Evolutionary conservation across 1,140 invertebrate species (phyloP).

Genomic region (Condylostylus longicornis): DNA sequence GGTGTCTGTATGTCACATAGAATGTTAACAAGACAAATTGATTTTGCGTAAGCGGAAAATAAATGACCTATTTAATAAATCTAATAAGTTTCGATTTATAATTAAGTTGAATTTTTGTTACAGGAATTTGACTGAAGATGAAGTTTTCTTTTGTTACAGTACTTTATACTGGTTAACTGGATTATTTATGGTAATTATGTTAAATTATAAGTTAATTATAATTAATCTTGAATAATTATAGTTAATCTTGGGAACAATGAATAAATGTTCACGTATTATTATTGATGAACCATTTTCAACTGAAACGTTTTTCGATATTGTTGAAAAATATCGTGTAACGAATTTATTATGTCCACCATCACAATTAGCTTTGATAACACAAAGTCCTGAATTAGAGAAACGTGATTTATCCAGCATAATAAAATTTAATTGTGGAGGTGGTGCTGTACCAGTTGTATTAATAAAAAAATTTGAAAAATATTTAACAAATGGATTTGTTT

Average conservation of each 20-base stretch:
- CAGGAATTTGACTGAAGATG: too few relatives aligned
- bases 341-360: too few relatives aligned
- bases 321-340: conserved; percentile 29
- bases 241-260: conserved; percentile 23
- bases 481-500: conserved; percentile 2
- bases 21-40: conserved; percentile 22
- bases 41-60: conserved; percentile 23
- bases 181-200: too few relatives aligned
- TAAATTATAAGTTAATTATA: too few relatives aligned
- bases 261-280: conserved; percentile 23
- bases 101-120: conserved; percentile 20
- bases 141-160: neutral
- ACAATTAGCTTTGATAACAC: too few relatives aligned
- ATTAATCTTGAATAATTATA: too few relatives aligned
- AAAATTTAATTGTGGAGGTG: conserved; percentile 1
- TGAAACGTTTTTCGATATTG: conserved; percentile 22
- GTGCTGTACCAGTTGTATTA: neutral
- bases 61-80: conserved; percentile 33
- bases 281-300: conserved; percentile 22
- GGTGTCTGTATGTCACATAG: conserved; percentile 56
- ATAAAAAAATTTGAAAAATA: neutral
- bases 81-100: too few relatives aligned
- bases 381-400: too few relatives aligned
- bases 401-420: too few relatives aligned
- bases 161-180: too few relatives aligned